Conservation (phyloP, 2,888 invertebrate species). For the Ecdyonurus torrentis region DNA sequence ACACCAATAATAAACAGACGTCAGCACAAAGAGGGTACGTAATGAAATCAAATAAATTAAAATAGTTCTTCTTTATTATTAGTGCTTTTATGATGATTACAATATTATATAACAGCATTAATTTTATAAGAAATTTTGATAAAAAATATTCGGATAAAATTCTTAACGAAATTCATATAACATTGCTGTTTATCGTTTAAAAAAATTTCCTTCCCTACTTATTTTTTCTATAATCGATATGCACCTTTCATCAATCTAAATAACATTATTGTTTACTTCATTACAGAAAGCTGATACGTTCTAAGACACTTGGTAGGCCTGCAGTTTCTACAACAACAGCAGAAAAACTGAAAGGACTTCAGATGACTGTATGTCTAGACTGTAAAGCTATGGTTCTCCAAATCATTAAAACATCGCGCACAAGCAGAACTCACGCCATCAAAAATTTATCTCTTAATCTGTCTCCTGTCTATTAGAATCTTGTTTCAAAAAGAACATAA, state of each 20-base stretch:
- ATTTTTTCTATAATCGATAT: too few species aligned
- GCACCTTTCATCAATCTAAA: too few species aligned
- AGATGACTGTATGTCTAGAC: constrained; percentile 86
- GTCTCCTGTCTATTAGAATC: constrained; percentile 61
- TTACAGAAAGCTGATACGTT: constrained; percentile 32
- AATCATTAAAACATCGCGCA: constrained; percentile 78
- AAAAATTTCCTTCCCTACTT: too few species aligned
- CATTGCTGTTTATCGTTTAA: too few species aligned
- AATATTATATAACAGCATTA: background rate
- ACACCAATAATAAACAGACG: constrained; percentile 17
- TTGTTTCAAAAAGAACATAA: too few species aligned
- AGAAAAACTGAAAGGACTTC: constrained; percentile 35
- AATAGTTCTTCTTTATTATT: background rate
- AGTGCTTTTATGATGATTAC: background rate
- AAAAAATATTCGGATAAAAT: too few species aligned
- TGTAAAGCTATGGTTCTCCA: constrained; percentile 88
- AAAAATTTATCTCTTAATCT: constrained; percentile 67
- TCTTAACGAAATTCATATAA: too few species aligned
- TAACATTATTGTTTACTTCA: too few species aligned
- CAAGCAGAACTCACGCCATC: constrained; percentile 63
- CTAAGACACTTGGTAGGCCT: constrained; percentile 34
- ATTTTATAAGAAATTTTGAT: too few species aligned
- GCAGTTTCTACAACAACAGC: constrained; percentile 25
- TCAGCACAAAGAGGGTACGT: constrained; percentile 37
- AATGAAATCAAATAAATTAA: constrained; percentile 15